Base-by-base conservation (phyloP, 2,113 vertebrate species). In the Xiphophorus maculatus region DNA sequence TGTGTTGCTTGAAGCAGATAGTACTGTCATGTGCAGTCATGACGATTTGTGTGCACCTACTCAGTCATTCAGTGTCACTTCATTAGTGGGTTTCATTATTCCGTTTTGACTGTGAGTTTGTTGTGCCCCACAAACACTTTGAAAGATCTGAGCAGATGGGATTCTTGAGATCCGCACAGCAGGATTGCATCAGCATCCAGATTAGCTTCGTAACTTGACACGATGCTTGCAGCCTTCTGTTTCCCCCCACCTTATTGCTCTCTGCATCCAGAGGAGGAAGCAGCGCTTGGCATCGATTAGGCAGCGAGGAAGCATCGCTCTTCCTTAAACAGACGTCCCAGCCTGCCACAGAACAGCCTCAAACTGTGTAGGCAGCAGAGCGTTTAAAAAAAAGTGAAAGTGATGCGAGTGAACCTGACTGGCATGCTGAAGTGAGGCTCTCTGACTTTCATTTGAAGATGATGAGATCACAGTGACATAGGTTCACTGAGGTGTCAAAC, bases 181-280 rank as follows among this genome's bases (percentile, higher is more conserved):
- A 80, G 79, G 82, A 92, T 94, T 91, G 92, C 93, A 93, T 93
- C 92, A 94, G 79, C 74, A 17, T 75, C 74, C 73, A 73, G 44
- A 93, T 92, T 87, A 85, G 80, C 85, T 85, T 87, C 66, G 90
- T 91, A 93, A 95, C 87, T 79, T 82, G 90, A 94, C 87, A 92
- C 88, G 5, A 60, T 79, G 84, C 68, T 79, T 4, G 73, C 71
- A 76, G 79, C 64, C 63, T 33, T 70, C 76, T 48, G 33, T 54
- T 62, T 10, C 73, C 19, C 76, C 54, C 44, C 33, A 30, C 44
- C 73, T 60, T 42, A 35, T 79, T 68, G 27, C 77, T 70, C 64
- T 44, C 74, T 76, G 68, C 13, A 51, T 27, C n/a, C 17, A 10
- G 44, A 48, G 44, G 44, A 88, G 88, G 90, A 94, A 93, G 84